These are phyloP conservation scores for Oreotragus oreotragus DNA, from an alignment of 2,113 vertebrate species.

Conservation along the genomic window DNA sequence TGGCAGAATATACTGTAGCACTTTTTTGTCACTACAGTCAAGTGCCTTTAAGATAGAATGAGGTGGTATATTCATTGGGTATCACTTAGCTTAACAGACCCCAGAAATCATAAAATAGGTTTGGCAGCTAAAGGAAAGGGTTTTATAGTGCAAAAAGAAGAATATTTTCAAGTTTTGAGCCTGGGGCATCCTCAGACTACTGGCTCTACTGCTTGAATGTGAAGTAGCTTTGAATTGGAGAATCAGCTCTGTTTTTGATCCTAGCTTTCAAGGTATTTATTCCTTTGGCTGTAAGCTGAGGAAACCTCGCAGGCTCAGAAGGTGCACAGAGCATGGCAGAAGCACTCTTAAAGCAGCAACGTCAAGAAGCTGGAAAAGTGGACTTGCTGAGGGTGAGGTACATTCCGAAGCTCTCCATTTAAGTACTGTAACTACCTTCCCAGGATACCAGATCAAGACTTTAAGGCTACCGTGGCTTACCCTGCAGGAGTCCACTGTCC, in stretches of 20 bases:
- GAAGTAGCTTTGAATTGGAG: background rate
- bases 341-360: background rate
- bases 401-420: conserved; percentile 8
- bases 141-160: background rate
- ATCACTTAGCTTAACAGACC: background rate
- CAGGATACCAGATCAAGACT: background rate
- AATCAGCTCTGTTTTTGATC: background rate
- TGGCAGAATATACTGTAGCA: background rate
- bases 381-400: background rate
- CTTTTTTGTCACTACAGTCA: background rate
- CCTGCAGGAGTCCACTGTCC: conserved; percentile 13
- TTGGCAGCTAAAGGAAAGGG: background rate
- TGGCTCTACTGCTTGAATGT: background rate
- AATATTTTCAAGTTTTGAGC: background rate
- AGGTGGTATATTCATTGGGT: background rate
- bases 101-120: background rate
- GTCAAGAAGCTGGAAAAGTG: background rate
- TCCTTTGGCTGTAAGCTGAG: background rate
- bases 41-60: background rate
- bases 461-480: conserved; percentile 14
- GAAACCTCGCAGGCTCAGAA: background rate
- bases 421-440: background rate
- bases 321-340: background rate
- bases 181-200: background rate
- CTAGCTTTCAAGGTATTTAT: conserved; percentile 5